Evolutionary conservation across 2,113 vertebrate genomes (phyloP), one percentile per base, ranked within the genome.

Genomic region (Solea solea): DNA sequence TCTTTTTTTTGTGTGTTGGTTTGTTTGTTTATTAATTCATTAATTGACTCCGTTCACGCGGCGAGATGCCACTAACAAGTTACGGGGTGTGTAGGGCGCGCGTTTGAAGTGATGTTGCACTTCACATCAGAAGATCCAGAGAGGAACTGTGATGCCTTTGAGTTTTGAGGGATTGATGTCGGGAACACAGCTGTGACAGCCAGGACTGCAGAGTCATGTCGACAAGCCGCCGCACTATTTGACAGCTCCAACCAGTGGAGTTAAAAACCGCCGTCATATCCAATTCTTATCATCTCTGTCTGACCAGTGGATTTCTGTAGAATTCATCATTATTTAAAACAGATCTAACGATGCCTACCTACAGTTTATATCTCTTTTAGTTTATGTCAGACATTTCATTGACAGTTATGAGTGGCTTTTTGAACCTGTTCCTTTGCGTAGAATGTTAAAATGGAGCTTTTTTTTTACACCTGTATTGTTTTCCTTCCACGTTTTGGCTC

Each of bases 11-110:
- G 46, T 50, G 67, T 61, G 67, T 61, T 16, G 72, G 7, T 8
- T 44, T 10, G 44, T 45, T 10, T 59, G 6, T 13, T 42, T 41
- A 21, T 52, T 57, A 72, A 51, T 12, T 14, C 9, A 9, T 61
- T 25, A 40, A 48, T 13, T 57, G 64, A 28, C 10, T 53, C 25
- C 9, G 12, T 46, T 61, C 49, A 1, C 63, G 9, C 28, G 45
- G 53, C 9, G 69, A 64, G 61, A 72, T 63, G 63, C 28, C 11
- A 52, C 46, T 55, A 69, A 74, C 69, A 76, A 60, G 39, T 13
- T 46, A 3, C 27, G 63, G 1, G 1, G 0, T 39, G 41, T 12
- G 52, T n/a, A 34, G 51, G 67, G 39, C 2, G 42, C 63, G 21
- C 21, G 21, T 44, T 74, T 74, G 54, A 69, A 74, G 54, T 61